Evolutionary conservation across 2,888 invertebrate species (phyloP).

Genomic region (Tigriopus californicus): DNA sequence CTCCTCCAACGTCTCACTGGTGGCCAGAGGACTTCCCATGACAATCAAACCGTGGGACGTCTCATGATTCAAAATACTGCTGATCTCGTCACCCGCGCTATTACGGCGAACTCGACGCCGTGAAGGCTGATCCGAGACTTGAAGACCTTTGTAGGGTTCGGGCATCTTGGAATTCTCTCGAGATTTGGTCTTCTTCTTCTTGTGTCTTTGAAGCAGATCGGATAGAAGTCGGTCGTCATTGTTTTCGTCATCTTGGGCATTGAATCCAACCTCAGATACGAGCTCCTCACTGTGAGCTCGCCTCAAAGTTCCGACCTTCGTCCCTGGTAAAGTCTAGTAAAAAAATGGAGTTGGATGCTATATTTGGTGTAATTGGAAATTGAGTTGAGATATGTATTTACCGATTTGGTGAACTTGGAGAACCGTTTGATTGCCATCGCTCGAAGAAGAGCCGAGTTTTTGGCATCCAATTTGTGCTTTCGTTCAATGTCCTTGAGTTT

Average conservation of each 20-base stretch:
- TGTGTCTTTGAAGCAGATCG: neutral
- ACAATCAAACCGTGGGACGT: neutral
- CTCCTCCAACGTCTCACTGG: neutral
- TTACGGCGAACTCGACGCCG: neutral
- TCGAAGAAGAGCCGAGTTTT: constrained; percentile 13
- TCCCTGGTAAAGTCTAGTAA: neutral
- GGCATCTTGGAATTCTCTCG: neutral
- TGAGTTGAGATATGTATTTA: neutral
- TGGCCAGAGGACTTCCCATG: no score
- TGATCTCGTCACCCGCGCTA: constrained; percentile 4
- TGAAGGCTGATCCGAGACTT: constrained; percentile 9
- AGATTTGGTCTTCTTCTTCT: neutral
- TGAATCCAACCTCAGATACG: constrained; percentile 4
- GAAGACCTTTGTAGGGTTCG: neutral
- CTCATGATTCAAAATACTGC: neutral
- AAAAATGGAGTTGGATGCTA: neutral
- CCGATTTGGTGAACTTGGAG: constrained; percentile 2
- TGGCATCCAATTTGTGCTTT: constrained; percentile 8
- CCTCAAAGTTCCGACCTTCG: neutral
- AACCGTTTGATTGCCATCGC: constrained; percentile 12
- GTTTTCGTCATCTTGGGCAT: neutral
- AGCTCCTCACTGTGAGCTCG: constrained; percentile 13
- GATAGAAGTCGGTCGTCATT: neutral
- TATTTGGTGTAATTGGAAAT: neutral
- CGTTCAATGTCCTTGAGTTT: constrained; percentile 12